Conservation (phyloP, 92 coral and sea anemone species). For the Scolanthus callimorphus region DNA sequence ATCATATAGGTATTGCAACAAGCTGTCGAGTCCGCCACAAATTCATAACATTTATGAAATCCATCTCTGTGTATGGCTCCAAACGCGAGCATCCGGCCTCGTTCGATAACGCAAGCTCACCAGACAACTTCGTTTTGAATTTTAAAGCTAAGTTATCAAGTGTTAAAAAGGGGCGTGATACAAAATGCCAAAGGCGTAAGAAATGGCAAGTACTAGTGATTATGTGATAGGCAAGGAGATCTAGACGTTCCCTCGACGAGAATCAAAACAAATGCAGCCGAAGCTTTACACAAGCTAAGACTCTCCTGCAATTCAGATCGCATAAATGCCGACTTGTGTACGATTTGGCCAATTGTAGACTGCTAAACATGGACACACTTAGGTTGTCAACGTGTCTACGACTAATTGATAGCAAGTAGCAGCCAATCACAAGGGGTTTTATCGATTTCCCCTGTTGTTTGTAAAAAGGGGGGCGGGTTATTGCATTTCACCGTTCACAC, state of each 20-base stretch:
- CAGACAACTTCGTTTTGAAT: slow-evolving; percentile 33
- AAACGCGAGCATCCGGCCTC: slow-evolving; percentile 23
- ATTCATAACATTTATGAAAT: slow-evolving; percentile 15
- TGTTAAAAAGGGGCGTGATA: slow-evolving; percentile 40
- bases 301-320: slow-evolving; percentile 65
- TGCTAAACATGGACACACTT: slow-evolving; percentile 84
- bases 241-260: no score
- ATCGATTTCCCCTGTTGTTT: slow-evolving; percentile 82
- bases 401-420: slow-evolving; percentile 77
- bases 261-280: no score
- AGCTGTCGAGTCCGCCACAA: slow-evolving; percentile 27
- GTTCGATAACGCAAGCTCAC: slow-evolving; percentile 12
- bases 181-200: slow-evolving; percentile 31
- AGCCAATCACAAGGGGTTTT: slow-evolving; percentile 83
- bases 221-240: slow-evolving; percentile 14
- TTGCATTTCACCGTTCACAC: slow-evolving; percentile 90
- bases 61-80: slow-evolving; percentile 1
- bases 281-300: no score
- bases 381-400: slow-evolving; percentile 93
- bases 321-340: slow-evolving; percentile 96
- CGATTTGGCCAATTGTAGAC: slow-evolving; percentile 95
- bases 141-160: slow-evolving; percentile 30
- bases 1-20: slow-evolving; percentile 11
- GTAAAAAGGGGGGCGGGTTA: slow-evolving; percentile 91
- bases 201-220: slow-evolving; percentile 17